phyloP scores from a whole-genome alignment of 2,113 vertebrate species.

The Hepsetus odoe region DNA sequence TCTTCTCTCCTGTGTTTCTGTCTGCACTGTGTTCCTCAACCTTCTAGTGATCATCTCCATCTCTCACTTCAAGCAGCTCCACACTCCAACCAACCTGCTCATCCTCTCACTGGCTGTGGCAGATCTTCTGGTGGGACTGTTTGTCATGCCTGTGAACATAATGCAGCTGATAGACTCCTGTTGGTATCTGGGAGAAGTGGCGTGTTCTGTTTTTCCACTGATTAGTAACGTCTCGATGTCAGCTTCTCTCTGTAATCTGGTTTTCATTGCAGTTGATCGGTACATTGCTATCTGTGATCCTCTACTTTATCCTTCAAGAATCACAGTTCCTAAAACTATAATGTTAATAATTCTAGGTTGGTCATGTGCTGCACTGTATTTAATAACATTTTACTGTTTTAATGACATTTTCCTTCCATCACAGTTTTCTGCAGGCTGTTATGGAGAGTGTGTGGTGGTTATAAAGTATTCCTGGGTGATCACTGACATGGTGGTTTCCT shows the following conservation, averaged over 20 bases:
- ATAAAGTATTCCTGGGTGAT: slow-evolving; percentile 41
- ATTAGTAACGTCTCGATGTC: slow-evolving; percentile 55
- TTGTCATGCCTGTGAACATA: slow-evolving; percentile 81
- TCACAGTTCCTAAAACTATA: slow-evolving; percentile 48
- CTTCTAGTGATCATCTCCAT: slow-evolving; percentile 52
- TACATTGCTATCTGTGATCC: slow-evolving; percentile 65
- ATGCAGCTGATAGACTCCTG: slow-evolving; percentile 55
- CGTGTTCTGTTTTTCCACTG: slow-evolving; percentile 57
- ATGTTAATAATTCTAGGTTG: slow-evolving; percentile 60
- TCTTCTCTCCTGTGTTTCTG: neutral
- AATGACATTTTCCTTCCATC: slow-evolving; percentile 7
- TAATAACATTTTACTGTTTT: neutral
- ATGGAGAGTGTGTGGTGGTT: slow-evolving; percentile 29
- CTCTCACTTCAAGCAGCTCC: slow-evolving; percentile 74
- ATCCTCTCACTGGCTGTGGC: slow-evolving; percentile 69
- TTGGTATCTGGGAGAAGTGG: slow-evolving; percentile 63
- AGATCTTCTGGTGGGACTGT: slow-evolving; percentile 65
- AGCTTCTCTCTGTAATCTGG: slow-evolving; percentile 57
- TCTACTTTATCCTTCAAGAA: slow-evolving; percentile 56
- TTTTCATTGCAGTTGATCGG: slow-evolving; percentile 65
- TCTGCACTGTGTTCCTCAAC: slow-evolving; percentile 45
- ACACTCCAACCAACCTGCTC: slow-evolving; percentile 69
- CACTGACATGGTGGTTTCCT: slow-evolving; percentile 23
- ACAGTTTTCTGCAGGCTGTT: slow-evolving; percentile 5
- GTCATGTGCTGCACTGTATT: slow-evolving; percentile 54